Percentiles rank a stretch among this genome's conserved stretches.
These are phyloP conservation scores for Geodia barretti DNA, from an alignment of 37 sponge, comb jelly and placozoan species.

Conservation along the genomic window DNA sequence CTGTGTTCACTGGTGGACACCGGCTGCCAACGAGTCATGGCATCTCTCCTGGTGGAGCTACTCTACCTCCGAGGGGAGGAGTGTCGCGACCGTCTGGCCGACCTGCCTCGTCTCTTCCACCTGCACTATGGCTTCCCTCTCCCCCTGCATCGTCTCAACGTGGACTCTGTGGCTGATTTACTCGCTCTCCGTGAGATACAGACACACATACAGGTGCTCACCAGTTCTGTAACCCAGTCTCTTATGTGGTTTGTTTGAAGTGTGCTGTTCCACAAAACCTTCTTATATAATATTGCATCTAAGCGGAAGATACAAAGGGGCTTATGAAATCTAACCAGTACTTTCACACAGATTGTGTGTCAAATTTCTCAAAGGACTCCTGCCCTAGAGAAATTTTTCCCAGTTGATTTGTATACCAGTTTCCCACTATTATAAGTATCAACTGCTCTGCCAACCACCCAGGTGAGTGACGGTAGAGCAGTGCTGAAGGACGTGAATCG, in stretches of 20 bases:
- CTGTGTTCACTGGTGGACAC: slow-evolving; percentile 12
- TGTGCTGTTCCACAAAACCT: too few relatives aligned
- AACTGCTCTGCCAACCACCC: too few relatives aligned
- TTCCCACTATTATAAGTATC: too few relatives aligned
- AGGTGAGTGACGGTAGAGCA: neutral
- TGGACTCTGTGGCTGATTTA: neutral
- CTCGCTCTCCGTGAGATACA: neutral
- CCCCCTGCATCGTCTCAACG: neutral
- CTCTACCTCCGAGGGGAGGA: slow-evolving; percentile 25
- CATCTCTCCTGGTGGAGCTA: slow-evolving; percentile 40
- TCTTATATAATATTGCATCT: too few relatives aligned
- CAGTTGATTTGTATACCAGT: too few relatives aligned
- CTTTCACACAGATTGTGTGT: too few relatives aligned
- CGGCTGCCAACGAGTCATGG: neutral
- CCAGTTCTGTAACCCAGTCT: neutral
- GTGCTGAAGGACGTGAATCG: slow-evolving; percentile 7
- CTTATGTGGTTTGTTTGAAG: too few relatives aligned
- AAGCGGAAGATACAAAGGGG: too few relatives aligned
- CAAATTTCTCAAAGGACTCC: too few relatives aligned
- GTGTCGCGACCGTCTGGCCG: neutral
- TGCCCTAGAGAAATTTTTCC: too few relatives aligned
- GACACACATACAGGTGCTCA: neutral
- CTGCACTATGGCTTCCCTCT: slow-evolving; percentile 44
- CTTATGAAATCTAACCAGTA: too few relatives aligned
- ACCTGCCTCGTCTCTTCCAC: slow-evolving; percentile 22